Evolutionary conservation across 2,797 vertebrate genomes (phyloP).

Genomic region (Lagocephalus sceleratus): DNA sequence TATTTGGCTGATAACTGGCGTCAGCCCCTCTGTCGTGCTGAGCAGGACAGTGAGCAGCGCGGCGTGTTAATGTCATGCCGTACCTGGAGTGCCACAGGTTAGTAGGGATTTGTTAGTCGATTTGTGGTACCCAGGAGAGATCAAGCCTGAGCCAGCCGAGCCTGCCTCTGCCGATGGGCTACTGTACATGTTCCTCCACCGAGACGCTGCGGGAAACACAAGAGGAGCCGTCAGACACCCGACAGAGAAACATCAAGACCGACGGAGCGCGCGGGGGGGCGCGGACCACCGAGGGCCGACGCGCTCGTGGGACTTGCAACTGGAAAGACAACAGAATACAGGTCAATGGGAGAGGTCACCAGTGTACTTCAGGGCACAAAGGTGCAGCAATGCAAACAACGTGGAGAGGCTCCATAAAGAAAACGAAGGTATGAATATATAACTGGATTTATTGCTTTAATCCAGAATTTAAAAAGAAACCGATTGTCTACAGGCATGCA

Average conservation of each 20-base stretch:
- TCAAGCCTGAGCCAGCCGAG: conserved; percentile 82
- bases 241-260: too few relatives aligned
- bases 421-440: conserved; percentile 4
- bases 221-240: conserved; percentile 20
- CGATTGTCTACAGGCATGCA: not conserved
- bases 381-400: not conserved
- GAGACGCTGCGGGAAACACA: conserved; percentile 80
- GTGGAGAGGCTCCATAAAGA: not conserved
- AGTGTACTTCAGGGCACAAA: not conserved
- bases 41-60: conserved; percentile 45
- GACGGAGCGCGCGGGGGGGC: too few relatives aligned
- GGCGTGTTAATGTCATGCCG: conserved; percentile 80
- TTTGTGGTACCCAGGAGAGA: conserved; percentile 94
- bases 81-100: conserved; percentile 98
- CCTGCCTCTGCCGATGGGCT: conserved; percentile 83
- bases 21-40: conserved; percentile 36
- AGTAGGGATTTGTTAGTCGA: conserved; percentile 98
- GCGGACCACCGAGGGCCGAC: too few relatives aligned
- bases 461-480: too few relatives aligned
- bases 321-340: not conserved
- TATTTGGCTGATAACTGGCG: conserved; percentile 22
- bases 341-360: not conserved
- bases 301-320: not conserved
- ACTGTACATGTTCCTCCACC: conserved; percentile 93
- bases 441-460: not conserved